These are phyloP conservation scores for Drosophila subquinaria DNA, from an alignment of 2,888 invertebrate genomes.

Conservation along the genomic window DNA sequence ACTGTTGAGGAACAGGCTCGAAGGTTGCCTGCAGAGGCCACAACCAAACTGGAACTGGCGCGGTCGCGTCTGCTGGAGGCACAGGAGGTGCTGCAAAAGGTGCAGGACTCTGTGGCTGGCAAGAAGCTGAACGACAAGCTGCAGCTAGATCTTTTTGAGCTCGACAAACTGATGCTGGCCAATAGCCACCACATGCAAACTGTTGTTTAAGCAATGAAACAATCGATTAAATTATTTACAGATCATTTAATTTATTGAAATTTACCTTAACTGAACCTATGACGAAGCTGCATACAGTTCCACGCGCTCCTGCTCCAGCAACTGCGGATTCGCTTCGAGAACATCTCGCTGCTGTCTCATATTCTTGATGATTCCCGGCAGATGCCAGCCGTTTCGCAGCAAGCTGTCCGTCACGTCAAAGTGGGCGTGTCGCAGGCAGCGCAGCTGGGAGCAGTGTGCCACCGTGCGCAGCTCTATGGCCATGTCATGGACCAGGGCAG, in stretches of 20 bases:
- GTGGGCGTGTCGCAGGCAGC: conserved; percentile 93
- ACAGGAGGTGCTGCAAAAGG: conserved; percentile 78
- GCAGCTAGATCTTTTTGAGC: conserved; percentile 51
- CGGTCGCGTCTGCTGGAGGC: conserved; percentile 74
- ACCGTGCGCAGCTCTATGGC: conserved; percentile 92
- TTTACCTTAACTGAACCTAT: background rate
- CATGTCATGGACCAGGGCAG: conserved; percentile 92
- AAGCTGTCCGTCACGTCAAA: conserved; percentile 92
- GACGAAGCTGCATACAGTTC: conserved; percentile 62
- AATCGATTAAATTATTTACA: background rate
- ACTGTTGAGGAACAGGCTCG: conserved; percentile 87
- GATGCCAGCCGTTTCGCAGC: conserved; percentile 92
- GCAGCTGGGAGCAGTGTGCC: conserved; percentile 92
- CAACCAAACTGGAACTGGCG: conserved; percentile 59
- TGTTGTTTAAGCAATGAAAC: conserved; percentile 11
- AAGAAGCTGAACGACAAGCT: conserved; percentile 78
- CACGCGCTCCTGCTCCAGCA: conserved; percentile 74
- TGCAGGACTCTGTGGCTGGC: conserved; percentile 83
- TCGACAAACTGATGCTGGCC: conserved; percentile 59
- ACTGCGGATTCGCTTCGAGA: conserved; percentile 83
- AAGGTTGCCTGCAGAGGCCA: conserved; percentile 61
- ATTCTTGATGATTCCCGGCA: conserved; percentile 89
- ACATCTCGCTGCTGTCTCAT: conserved; percentile 87
- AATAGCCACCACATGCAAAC: conserved; percentile 28
- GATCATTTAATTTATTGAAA: conserved; percentile 11